These are phyloP conservation scores for Pelusios castaneus DNA, from an alignment of 2,113 vertebrate genomes.

Conservation along the genomic window DNA sequence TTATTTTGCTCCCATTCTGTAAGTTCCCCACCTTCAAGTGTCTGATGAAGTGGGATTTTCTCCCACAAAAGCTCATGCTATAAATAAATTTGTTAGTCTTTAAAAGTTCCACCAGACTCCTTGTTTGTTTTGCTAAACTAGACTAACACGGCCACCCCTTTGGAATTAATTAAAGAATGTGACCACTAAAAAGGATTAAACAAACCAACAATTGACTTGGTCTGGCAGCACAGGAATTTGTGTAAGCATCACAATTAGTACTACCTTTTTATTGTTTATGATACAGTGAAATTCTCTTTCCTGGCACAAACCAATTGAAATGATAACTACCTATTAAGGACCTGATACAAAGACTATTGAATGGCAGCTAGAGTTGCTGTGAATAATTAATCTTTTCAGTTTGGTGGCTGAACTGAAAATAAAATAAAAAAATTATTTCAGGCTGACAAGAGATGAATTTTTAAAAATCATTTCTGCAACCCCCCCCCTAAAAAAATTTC, in stretches of 20 bases:
- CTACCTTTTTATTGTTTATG: fast-evolving
- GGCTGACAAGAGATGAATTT: not conserved
- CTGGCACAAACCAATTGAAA: not conserved
- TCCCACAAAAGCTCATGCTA: no score
- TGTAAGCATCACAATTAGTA: not conserved
- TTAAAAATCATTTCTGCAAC: not conserved
- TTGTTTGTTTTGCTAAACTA: no score
- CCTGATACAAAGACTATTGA: fast-evolving
- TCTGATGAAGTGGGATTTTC: no score
- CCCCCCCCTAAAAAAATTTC: not conserved
- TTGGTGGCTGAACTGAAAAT: no score
- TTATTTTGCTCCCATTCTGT: no score
- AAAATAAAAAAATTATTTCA: not conserved
- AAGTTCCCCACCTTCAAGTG: no score
- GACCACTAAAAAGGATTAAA: conserved; percentile 25
- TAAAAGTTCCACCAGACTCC: no score
- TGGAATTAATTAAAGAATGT: conserved; percentile 29
- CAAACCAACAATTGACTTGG: not conserved
- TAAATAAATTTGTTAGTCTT: no score
- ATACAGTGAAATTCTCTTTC: not conserved
- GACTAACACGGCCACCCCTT: no score
- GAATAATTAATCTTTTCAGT: no score
- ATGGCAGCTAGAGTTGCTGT: no score
- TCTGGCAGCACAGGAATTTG: not conserved
- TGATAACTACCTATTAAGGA: not conserved